A percentile compares a stretch with the other conserved stretches of the same genome.
Evolutionary conservation across 2,797 vertebrate genomes (phyloP).

Genomic region (Limosa lapponica): DNA sequence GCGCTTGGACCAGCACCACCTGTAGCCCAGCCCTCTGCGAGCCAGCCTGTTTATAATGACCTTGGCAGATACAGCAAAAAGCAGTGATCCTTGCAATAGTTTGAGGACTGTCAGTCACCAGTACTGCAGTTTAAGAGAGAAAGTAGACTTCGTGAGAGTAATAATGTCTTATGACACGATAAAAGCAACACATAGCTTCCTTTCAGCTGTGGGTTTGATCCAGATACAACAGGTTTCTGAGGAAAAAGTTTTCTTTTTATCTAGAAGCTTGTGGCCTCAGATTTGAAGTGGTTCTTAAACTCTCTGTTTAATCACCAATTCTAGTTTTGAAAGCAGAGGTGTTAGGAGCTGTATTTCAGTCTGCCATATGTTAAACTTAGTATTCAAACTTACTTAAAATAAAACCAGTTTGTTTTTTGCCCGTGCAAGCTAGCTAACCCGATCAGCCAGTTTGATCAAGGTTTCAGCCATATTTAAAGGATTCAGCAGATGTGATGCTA

Average conservation of each 20-base stretch:
- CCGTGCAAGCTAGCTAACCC: not conserved
- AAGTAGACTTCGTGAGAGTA: not conserved
- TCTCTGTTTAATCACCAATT: not conserved
- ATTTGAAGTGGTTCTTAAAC: not conserved
- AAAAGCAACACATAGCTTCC: not conserved
- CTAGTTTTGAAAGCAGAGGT: conserved; percentile 2
- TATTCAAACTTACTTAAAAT: not conserved
- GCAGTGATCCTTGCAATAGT: not conserved
- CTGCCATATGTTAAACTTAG: not conserved
- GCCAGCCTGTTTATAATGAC: not conserved
- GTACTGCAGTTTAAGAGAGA: not conserved
- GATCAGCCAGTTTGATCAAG: not conserved
- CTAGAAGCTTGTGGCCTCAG: not conserved
- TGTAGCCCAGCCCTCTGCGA: not conserved
- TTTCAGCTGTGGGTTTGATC: not conserved
- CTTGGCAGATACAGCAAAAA: not conserved
- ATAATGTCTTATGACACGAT: not conserved
- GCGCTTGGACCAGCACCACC: not conserved
- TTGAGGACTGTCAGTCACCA: not conserved
- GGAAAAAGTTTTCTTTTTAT: not conserved
- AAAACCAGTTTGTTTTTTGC: not conserved
- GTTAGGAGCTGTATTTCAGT: not conserved
- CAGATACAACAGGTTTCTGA: not conserved
- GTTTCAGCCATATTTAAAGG: not conserved
- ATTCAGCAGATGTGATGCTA: not conserved